Evolutionary conservation across 1,140 invertebrate species (phyloP).

Genomic region (Elymnias hypermnestra): DNA sequence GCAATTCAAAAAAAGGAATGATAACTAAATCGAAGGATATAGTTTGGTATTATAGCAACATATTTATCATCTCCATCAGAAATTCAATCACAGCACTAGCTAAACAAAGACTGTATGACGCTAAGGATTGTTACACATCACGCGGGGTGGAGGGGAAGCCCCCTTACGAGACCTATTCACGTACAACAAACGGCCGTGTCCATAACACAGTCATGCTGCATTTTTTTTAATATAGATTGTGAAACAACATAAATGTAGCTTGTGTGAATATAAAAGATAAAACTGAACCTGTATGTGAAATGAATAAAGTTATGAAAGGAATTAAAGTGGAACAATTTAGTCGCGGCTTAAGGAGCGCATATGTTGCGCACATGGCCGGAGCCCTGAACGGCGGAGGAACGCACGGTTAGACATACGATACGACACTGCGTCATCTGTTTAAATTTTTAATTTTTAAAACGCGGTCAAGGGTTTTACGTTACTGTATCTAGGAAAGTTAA

Average conservation of each 20-base stretch:
- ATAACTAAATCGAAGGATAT: no score
- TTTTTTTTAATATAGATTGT: no score
- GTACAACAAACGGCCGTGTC: no score
- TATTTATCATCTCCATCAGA: no score
- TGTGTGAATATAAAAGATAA: not conserved
- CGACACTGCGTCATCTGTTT: constrained; percentile 43
- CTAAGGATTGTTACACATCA: not conserved
- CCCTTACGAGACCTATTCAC: no score
- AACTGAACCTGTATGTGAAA: not conserved
- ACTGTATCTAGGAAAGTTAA: constrained; percentile 3
- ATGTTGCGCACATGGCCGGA: constrained; percentile 60
- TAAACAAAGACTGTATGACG: not conserved
- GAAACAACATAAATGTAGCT: no score
- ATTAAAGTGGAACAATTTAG: constrained; percentile 31
- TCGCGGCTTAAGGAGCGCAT: constrained; percentile 46
- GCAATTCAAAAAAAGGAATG: no score
- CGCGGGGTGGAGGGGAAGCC: no score
- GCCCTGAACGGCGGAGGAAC: constrained; percentile 11
- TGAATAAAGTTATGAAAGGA: constrained; percentile 14
- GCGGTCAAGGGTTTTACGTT: constrained; percentile 43
- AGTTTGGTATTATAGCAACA: no score
- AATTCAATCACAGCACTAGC: no score
- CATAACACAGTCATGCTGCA: no score
- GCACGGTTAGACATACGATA: constrained; percentile 51
- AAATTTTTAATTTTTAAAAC: constrained; percentile 40